Evolutionary conservation across 2,888 invertebrate species (phyloP), one percentile per base, ranked within the genome.

Genomic region (Theretra japonica): DNA sequence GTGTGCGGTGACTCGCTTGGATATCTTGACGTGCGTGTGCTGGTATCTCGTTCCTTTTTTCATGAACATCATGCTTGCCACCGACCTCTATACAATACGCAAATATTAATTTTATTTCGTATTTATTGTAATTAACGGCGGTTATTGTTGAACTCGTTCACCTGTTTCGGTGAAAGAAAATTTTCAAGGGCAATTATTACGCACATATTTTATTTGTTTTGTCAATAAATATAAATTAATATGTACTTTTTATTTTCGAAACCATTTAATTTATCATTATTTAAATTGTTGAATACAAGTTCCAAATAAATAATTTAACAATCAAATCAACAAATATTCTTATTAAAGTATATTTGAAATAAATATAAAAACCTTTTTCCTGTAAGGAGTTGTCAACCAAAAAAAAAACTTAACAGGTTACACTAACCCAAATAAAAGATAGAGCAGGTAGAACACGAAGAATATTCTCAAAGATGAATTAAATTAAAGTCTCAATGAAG

Each of bases 1-100:
- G 79, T 80, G 82, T 82, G 81, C 71, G 76, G 74, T 78, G 87
- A 83, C 73, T 78, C 75, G 84, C 81, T 84, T 83, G 84, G 81
- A 83, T 79, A 80, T 82, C 83, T 80, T 76, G 81, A 79, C 82
- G 79, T 83, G 84, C 83, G 85, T 83, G 85, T 84, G 83, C 77
- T 76, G 82, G 80, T 84, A 82, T 83, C 83, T 84, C 84, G 78
- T 81, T 85, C 80, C 77, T 83, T 86, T 85, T 87, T 87, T 82
- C 81, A 78, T 81, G 80, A 84, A 84, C 83, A 84, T 83, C 80
- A 82, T 69, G 78, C 79, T 86, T 82, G 83, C 82, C 83, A 81
- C 78, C 76, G 76, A 81, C 79, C 77, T 80, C 76, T 79, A 75
- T 72, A 76, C 78, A 74, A 76, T 75, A 62, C 78, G 73, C 76